Evolutionary conservation across 1,140 invertebrate species (phyloP).

Genomic region (Cherax destructor): DNA sequence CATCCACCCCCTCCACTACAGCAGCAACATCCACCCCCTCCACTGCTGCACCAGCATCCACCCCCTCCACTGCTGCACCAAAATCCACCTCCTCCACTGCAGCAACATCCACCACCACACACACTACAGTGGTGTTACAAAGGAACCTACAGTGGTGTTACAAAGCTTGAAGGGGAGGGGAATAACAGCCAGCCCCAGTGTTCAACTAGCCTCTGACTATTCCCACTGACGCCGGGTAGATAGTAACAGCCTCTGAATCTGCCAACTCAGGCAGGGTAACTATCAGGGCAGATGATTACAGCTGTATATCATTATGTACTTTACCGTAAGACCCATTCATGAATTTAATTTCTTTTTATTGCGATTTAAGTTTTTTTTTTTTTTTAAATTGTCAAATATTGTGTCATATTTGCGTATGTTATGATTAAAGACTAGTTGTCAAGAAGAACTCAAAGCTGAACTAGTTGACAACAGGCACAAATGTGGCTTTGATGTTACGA

Average conservation of each 20-base stretch:
- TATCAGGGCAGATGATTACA: not conserved
- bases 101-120: not conserved
- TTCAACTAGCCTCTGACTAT: not conserved
- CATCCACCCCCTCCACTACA: not conserved
- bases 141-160: not conserved
- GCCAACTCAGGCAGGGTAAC: no score
- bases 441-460: not conserved
- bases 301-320: not conserved
- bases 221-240: not conserved
- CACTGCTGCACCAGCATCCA: no score
- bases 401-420: not conserved
- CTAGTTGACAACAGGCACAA: not conserved
- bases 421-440: not conserved
- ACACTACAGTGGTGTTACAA: not conserved
- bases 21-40: no score
- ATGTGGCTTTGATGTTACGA: not conserved
- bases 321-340: not conserved
- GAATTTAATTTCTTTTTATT: not conserved
- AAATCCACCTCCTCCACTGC: not conserved
- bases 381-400: not conserved
- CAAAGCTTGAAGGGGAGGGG: not conserved
- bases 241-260: not conserved
- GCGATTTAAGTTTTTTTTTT: not conserved
- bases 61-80: not conserved
- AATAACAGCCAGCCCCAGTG: not conserved